Base-by-base conservation (phyloP, 2,113 vertebrate genomes). In the Cinclus mexicanus region DNA sequence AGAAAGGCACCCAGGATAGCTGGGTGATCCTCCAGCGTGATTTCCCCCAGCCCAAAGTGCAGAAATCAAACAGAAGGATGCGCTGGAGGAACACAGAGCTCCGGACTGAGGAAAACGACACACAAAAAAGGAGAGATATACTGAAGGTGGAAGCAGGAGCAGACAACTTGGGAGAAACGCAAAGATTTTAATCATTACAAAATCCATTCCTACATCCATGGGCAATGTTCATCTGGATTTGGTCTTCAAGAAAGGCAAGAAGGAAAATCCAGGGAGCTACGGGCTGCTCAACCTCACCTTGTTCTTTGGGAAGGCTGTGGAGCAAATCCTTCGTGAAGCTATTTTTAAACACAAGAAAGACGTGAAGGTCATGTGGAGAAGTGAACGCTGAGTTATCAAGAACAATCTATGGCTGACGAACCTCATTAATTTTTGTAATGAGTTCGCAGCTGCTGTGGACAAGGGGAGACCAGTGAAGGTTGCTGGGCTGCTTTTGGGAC, bases 1-100 rank as follows among this genome's bases (percentile, higher is more conserved):
- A 12, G 64, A 39, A 33, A 60, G 46, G 10, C 6, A 11, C 13
- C 2, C 39, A 6, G 23, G 39, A 23, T 1, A 3, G 10, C 1
- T 49, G 42, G 12, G 46, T n/a, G 39, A 29, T 60, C 16, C 16
- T 39, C 9, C 3, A n/a, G 28, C 4, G 2, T 2, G n/a, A 24
- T 44, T 52, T 74, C 7, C 15, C 37, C 44, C n/a, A 35, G 85
- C 20, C 14, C 13, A 2, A 65, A 65, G 44, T 16, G 37, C 33
- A 23, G 23, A 33, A 65, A 35, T 57, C 44, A 44, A 65, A 65
- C 2, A 16, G 19, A 6, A 67, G 26, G 15, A 12, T 20, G 52
- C 23, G 39, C 19, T 28, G 52, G 68, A 59, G 44, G 26, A 74
- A 21, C 28, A 29, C 12, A 7, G 77, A 37, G 50, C 35, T 57